Conservation (phyloP, 2,113 vertebrate species). For the Meriones unguiculatus region DNA sequence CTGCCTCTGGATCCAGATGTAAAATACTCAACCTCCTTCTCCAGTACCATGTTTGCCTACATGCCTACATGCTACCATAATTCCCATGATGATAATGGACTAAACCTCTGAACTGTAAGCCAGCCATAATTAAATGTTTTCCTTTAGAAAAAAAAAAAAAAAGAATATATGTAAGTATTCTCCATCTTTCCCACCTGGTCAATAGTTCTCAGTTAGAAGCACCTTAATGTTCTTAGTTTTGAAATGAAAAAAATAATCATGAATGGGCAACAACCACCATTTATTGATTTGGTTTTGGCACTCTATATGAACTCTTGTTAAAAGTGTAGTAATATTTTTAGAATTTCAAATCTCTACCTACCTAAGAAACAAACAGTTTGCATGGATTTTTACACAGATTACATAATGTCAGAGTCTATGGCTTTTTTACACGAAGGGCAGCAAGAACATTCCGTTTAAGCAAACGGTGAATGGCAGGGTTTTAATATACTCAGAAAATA, state of each 20-base stretch:
- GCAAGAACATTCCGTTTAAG: background rate
- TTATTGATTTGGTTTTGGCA: background rate
- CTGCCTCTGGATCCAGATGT: too few relatives aligned
- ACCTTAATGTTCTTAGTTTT: background rate
- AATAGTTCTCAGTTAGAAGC: background rate
- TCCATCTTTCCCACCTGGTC: background rate
- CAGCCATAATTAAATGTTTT: too few relatives aligned
- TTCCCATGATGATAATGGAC: too few relatives aligned
- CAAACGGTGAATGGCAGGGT: background rate
- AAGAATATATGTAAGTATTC: background rate
- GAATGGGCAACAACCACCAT: background rate
- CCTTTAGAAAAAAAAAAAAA: background rate
- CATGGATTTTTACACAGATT: background rate
- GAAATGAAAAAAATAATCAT: background rate
- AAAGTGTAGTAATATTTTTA: background rate
- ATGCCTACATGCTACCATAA: too few relatives aligned
- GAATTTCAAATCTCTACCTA: background rate
- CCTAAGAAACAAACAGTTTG: background rate
- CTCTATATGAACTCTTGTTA: background rate
- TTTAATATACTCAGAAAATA: background rate
- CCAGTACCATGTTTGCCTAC: too few relatives aligned
- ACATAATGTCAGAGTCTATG: background rate
- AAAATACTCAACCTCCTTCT: too few relatives aligned
- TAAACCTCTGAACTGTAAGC: too few relatives aligned
- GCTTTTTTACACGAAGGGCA: background rate